Percentiles rank a stretch among this genome's conserved stretches.
phyloP scores from a whole-genome alignment of 2,113 vertebrate genomes.

The Haemorhous mexicanus region DNA sequence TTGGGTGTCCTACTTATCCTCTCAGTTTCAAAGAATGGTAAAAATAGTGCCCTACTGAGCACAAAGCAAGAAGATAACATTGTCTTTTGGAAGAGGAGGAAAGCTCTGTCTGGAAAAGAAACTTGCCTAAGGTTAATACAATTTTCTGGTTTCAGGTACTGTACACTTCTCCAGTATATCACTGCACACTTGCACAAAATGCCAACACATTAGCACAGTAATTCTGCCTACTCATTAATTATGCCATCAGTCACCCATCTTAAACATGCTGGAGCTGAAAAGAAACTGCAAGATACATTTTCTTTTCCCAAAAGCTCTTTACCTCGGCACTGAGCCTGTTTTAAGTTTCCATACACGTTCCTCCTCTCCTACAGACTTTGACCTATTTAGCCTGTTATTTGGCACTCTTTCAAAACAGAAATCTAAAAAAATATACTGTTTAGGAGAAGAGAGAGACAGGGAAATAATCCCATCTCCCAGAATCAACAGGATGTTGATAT shows the following conservation, averaged over 20 bases:
- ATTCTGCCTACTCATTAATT: slow-evolving; percentile 13
- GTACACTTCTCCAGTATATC: not conserved
- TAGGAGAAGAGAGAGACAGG: not conserved
- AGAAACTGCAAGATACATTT: not conserved
- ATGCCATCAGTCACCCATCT: not conserved
- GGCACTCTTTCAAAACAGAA: slow-evolving; percentile 37
- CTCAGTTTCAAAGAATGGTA: not conserved
- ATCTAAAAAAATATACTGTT: not conserved
- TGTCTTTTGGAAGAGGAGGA: not conserved
- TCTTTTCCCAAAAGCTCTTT: not conserved
- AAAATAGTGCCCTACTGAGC: not conserved
- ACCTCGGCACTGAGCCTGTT: not conserved
- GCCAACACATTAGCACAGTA: not conserved
- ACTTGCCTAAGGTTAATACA: not conserved
- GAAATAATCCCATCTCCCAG: not conserved
- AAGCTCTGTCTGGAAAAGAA: not conserved
- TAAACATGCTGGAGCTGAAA: not conserved
- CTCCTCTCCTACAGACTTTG: slow-evolving; percentile 34
- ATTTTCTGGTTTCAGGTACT: not conserved
- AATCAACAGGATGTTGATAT: slow-evolving; percentile 24
- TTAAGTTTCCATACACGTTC: slow-evolving; percentile 10
- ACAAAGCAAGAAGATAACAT: not conserved
- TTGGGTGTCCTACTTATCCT: not conserved
- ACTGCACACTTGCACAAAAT: not conserved
- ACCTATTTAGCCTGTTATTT: slow-evolving; percentile 51